Base-by-base conservation (phyloP, 2,888 invertebrate genomes). In the Chouioia cunea region DNA sequence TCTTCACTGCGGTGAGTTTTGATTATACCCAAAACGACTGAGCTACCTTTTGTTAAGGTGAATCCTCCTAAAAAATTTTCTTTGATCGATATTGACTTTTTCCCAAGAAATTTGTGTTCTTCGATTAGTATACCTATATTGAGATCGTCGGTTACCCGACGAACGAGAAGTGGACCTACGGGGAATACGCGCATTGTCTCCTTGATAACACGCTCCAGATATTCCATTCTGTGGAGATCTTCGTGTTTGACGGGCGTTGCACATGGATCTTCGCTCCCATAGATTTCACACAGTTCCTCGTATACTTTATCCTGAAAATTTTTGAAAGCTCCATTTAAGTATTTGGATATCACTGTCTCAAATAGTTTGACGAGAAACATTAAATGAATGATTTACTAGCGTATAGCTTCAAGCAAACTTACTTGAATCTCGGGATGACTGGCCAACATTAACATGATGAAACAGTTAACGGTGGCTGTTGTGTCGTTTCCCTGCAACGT, bases 181-280 rank as follows among this genome's bases (percentile, higher is more conserved):
- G 90, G 88, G 77, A 89, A 90, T 8, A 90, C 74, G 48, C 90
- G 83, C 84, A 90, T 85, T 0, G 89, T 87, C 80, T 90, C 90
- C 77, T 90, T 90, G 18, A 90, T 86, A 0, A 89, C 89, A 75
- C 88, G 82, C 76, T 90, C 90, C 68, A 89, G 77, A 76, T 88
- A 89, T 50, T 88, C 87, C 87, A 90, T 87, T 74, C 87, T 87
- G 60, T 84, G 80, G 54, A 90, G 77, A 78, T 90, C 89, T 44
- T 87, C 86, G 73, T 86, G 86, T n/a, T 81, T 87, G 0, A 89
- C 84, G 8, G 76, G 71, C 12, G 27, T 52, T 65, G 87, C 81
- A 18, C 82, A 80, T 0, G 87, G 86, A 53, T 85, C 83, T 0
- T 65, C 70, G 2, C 60, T 59, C 0, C 87, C 88, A 57, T 89